Evolutionary conservation across 2,888 invertebrate genomes (phyloP), one percentile per base, ranked within the genome.

Genomic region (Crematogaster levior): DNA sequence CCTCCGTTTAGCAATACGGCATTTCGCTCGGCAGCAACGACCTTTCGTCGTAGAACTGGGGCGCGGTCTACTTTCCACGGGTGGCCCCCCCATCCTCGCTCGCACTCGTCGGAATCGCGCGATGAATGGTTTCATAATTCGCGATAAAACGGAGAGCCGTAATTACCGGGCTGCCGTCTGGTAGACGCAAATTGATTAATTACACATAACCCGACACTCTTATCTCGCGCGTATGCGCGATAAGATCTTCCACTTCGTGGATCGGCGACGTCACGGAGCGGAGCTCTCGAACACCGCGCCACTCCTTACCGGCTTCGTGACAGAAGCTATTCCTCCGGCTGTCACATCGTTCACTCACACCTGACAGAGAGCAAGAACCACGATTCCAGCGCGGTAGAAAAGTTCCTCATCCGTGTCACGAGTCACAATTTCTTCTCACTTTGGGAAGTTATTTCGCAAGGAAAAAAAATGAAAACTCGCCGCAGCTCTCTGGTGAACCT

Each of bases 81-180:
- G 9, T 34, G 24, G 34, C n/a, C 10, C 48, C 53, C 10, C 10
- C 27, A 12, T 66, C 30, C 63, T 58, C 68, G 51, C 79, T 21
- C 70, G 81, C 63, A 77, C 81, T 86, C 81, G 56, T 81, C 66
- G 46, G 48, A 80, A 72, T 27, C 68, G 56, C 65, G 79, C 77
- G 87, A 87, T 66, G 70, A 68, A 87, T 87, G 81, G 79, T 87
- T 87, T 87, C 83, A 81, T 87, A 87, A 87, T 87, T 85, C 48
- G 81, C 73, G 65, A 73, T 75, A 82, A 80, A 87, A 75, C 60
- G 77, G 40, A 51, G 68, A 68, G 66, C 48, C 60, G 37, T 87
- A 87, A 87, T 87, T 87, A 87, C 12, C 77, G 63, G 72, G 48
- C 81, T 70, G 72, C 81, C 68, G 81, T 30, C 34, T 66, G 74